A percentile compares a stretch with the other conserved stretches of the same genome.
These are phyloP conservation scores for Pipistrellus nathusii DNA, from an alignment of 2,797 vertebrate species.

Conservation along the genomic window DNA sequence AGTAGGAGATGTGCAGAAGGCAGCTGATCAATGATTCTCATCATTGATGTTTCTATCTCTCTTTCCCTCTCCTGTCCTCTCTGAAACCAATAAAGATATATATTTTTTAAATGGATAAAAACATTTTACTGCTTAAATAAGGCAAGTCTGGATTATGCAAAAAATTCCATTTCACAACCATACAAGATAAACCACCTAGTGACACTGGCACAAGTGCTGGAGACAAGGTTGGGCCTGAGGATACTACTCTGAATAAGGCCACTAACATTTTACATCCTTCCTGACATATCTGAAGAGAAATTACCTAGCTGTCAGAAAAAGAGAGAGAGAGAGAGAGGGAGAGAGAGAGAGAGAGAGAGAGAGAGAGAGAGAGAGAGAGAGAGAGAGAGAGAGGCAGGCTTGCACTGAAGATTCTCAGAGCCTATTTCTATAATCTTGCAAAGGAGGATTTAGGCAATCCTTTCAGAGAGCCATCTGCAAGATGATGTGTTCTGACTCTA, in stretches of 20 bases:
- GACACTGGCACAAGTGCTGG: neutral
- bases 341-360: neutral
- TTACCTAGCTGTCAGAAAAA: neutral
- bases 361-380: neutral
- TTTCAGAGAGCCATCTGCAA: constrained; percentile 18
- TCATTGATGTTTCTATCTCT: too few species aligned
- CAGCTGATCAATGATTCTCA: too few species aligned
- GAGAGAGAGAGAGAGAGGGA: neutral
- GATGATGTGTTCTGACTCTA: neutral
- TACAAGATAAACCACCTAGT: neutral
- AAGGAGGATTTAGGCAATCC: neutral
- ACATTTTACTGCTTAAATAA: constrained; percentile 62
- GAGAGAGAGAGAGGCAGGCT: neutral
- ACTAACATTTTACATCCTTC: constrained; percentile 5
- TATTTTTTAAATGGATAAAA: neutral
- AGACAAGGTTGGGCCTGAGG: neutral
- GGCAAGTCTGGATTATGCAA: constrained; percentile 37
- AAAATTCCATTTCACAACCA: neutral
- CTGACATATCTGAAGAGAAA: neutral
- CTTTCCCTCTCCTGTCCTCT: too few species aligned
- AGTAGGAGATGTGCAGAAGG: too few species aligned
- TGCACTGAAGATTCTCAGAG: neutral
- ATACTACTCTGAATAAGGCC: neutral
- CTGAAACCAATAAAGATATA: too few species aligned
- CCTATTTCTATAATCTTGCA: neutral